Percentiles rank a stretch among this genome's conserved stretches.
Conservation (phyloP, 2,797 vertebrate genomes). For the Helostoma temminkii region DNA sequence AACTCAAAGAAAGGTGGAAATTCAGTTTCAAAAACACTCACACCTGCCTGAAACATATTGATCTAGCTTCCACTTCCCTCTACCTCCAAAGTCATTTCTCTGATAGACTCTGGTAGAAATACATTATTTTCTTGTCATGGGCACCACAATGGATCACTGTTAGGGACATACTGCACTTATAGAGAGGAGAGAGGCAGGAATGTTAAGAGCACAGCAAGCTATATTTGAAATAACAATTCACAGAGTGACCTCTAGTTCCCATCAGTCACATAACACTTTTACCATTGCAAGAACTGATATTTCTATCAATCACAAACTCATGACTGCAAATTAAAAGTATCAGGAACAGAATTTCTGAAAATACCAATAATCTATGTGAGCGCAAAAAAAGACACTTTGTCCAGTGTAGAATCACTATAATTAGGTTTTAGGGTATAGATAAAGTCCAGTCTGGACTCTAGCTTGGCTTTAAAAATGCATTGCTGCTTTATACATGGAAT, state of each 20-base stretch:
- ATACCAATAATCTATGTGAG: constrained; percentile 33
- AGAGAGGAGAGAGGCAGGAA: constrained; percentile 59
- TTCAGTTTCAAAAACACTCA: constrained; percentile 83
- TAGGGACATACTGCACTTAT: constrained; percentile 74
- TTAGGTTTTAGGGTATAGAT: constrained; percentile 63
- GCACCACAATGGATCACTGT: constrained; percentile 79
- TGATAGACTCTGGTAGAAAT: constrained; percentile 82
- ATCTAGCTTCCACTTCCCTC: constrained; percentile 77
- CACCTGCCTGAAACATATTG: constrained; percentile 81
- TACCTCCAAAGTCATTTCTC: constrained; percentile 79
- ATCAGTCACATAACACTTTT: constrained; percentile 39
- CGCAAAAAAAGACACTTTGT: constrained; percentile 44
- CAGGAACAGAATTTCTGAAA: constrained; percentile 38
- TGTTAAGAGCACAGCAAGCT: constrained; percentile 57
- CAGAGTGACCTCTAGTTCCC: constrained; percentile 58
- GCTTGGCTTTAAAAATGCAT: constrained; percentile 73
- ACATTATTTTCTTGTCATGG: constrained; percentile 82
- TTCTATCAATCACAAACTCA: constrained; percentile 64
- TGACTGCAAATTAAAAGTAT: constrained; percentile 56
- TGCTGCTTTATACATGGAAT: constrained; percentile 73
- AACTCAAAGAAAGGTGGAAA: constrained; percentile 84
- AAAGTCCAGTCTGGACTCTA: constrained; percentile 63
- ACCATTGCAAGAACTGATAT: constrained; percentile 46
- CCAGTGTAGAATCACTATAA: constrained; percentile 66
- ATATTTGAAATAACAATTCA: constrained; percentile 70